Percentiles rank a stretch among this genome's conserved stretches.
Evolutionary conservation across 2,113 vertebrate genomes (phyloP).

Genomic region (Solenodon paradoxus): DNA sequence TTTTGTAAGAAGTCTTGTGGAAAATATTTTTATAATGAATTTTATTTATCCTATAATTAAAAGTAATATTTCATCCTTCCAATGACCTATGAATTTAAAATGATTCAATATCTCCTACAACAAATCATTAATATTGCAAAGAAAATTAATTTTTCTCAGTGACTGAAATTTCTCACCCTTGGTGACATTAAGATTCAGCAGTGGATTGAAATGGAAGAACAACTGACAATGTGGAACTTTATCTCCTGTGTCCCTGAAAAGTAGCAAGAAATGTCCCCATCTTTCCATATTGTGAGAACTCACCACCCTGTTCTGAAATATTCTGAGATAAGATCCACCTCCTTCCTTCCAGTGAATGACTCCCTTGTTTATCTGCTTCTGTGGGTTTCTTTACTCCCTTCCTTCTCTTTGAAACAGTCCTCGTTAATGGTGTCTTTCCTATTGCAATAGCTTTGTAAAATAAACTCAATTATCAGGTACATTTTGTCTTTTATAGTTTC

Average conservation of each 20-base stretch:
- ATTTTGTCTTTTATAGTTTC: neutral
- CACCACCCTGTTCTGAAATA: neutral
- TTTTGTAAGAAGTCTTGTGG: neutral
- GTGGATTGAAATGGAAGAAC: neutral
- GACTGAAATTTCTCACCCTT: neutral
- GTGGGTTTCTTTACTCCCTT: neutral
- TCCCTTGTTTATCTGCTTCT: neutral
- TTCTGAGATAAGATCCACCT: neutral
- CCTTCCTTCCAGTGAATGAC: neutral
- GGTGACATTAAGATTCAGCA: neutral
- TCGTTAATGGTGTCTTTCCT: neutral
- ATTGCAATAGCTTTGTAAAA: neutral
- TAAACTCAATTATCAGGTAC: neutral
- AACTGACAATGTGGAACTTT: neutral
- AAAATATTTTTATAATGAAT: conserved; percentile 35
- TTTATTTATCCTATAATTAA: neutral
- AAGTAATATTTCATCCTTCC: conserved; percentile 3
- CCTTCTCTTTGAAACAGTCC: neutral
- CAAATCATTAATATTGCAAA: neutral
- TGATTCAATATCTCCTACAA: neutral
- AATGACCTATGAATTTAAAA: neutral
- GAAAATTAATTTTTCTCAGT: neutral
- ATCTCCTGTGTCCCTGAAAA: neutral
- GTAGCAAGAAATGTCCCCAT: neutral
- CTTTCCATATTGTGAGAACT: neutral